Base-by-base conservation (phyloP, 1,140 invertebrate species). In the Drosophila orosa region DNA sequence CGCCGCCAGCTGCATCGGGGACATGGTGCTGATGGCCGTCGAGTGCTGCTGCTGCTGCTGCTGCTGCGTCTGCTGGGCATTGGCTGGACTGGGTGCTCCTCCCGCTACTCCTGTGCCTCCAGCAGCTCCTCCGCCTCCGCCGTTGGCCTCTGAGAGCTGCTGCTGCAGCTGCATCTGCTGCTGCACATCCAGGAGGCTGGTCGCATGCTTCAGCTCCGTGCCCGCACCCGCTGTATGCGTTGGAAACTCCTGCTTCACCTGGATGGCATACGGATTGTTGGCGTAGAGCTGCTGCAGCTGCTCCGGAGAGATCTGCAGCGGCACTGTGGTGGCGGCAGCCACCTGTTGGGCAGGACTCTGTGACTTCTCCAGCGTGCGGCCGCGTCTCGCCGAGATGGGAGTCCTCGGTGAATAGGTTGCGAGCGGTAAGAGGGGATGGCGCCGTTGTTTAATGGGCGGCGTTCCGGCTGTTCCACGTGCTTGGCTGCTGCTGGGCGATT, bases 211-310 rank as follows among this genome's bases (percentile, higher is more conserved):
- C 74, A 87, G 91, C 74, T 80, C 92, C 4, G 80, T 55, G 4
- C 61, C 80, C 4, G 25, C 45, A 19, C 47, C 58, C 9, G 73
- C 42, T 13, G 71, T 78, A 47, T 92, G 91, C 9, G 82, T 89
- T 15, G 92, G 85, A 61, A 91, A 91, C 75, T 92, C 92, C 39
- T 93, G 93, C 56, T 93, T 94, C 13, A 93, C 92, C 78, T 94
- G 93, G 12, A 92, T 94, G 90, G 83, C 93, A 95, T 91, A 59
- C 78, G 62, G 79, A 58, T 71, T 80, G 48, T 52, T 87, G 12
- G 83, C 84, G 60, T 93, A 92, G 17, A 91, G 77, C 39, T 93
- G 92, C 55, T 92, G 85, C 55, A 92, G 69, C 78, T 92, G 90
- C 84, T 92, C 83, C 40, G 80, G 80, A 67, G 91, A 89, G 57